A percentile compares a stretch with the other conserved stretches of the same genome.
Evolutionary conservation across 1,140 invertebrate species (phyloP).

Genomic region (Aphelinus certus): DNA sequence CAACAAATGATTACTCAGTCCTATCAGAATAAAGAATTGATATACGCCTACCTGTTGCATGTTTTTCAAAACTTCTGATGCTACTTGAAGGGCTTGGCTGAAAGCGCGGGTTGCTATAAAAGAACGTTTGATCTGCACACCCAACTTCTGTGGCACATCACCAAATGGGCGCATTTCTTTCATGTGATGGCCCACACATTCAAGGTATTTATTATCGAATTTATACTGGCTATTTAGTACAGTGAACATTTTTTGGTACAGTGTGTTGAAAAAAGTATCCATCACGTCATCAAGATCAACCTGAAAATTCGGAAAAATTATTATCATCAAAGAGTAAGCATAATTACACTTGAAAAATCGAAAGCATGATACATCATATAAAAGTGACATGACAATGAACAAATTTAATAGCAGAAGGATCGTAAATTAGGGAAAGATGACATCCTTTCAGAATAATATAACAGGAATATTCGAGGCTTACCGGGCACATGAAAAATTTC

Average conservation of each 20-base stretch:
- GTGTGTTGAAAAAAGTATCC: slow-evolving; percentile 91
- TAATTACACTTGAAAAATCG: too few relatives aligned
- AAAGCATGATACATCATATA: too few relatives aligned
- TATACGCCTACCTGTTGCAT: slow-evolving; percentile 76
- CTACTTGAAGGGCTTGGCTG: slow-evolving; percentile 85
- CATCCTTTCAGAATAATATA: too few relatives aligned
- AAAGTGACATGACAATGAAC: too few relatives aligned
- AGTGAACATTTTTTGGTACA: slow-evolving; percentile 96
- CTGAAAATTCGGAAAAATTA: slow-evolving; percentile 50
- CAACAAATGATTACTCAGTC: too few relatives aligned
- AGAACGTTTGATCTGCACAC: slow-evolving; percentile 86
- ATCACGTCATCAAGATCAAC: slow-evolving; percentile 86
- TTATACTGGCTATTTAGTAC: slow-evolving; percentile 91
- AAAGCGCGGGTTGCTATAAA: slow-evolving; percentile 95
- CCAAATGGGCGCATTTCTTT: slow-evolving; percentile 92
- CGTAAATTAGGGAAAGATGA: neutral
- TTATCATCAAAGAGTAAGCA: too few relatives aligned
- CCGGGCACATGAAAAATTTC: too few relatives aligned
- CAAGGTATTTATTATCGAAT: slow-evolving; percentile 87
- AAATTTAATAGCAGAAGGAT: slow-evolving; percentile 4
- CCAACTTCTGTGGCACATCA: slow-evolving; percentile 90
- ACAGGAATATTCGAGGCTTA: too few relatives aligned
- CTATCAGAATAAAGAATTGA: neutral
- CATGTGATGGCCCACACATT: slow-evolving; percentile 91
- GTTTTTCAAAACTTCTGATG: slow-evolving; percentile 83